Percentiles rank a stretch among this genome's conserved stretches.
phyloP scores from a whole-genome alignment of 2,797 vertebrate species.

The Odontamblyopus rebecca region DNA sequence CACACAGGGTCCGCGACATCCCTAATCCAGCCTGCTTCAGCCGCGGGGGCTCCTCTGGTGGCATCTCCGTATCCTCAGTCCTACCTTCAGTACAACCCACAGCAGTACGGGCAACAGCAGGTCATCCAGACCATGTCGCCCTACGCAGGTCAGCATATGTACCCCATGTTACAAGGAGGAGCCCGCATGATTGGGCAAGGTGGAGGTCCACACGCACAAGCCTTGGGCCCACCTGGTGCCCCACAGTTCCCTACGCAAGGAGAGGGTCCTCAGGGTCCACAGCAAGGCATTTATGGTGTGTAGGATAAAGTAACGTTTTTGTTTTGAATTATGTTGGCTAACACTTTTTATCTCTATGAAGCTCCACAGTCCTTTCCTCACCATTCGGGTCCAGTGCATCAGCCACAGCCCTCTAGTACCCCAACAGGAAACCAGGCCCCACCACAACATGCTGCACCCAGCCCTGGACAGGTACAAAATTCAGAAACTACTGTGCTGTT shows the following conservation, averaged over 20 bases:
- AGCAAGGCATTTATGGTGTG: constrained; percentile 89
- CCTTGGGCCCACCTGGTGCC: constrained; percentile 84
- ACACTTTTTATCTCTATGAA: constrained; percentile 36
- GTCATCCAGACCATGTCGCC: constrained; percentile 90
- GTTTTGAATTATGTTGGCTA: neutral
- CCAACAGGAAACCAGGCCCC: constrained; percentile 90
- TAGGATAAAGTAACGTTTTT: neutral
- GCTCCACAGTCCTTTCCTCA: constrained; percentile 89
- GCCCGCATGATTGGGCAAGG: constrained; percentile 86
- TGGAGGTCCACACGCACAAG: constrained; percentile 84
- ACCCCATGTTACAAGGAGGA: constrained; percentile 88
- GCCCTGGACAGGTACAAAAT: constrained; percentile 86
- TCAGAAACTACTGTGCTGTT: neutral
- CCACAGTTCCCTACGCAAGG: constrained; percentile 86
- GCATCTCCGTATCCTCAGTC: constrained; percentile 87
- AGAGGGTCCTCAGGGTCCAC: constrained; percentile 84
- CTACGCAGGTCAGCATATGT: constrained; percentile 88
- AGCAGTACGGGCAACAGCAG: constrained; percentile 78
- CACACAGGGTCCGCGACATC: constrained; percentile 82
- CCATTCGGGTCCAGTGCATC: constrained; percentile 87
- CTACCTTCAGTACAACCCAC: constrained; percentile 87
- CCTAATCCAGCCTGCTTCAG: constrained; percentile 85
- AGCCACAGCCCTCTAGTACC: constrained; percentile 89
- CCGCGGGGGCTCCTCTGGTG: constrained; percentile 85
- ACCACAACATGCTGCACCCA: constrained; percentile 88